Evolutionary conservation across 30 jellyfish, hydroid and myxozoan genomes (phyloP).

Genomic region (Aurelia coerulea): DNA sequence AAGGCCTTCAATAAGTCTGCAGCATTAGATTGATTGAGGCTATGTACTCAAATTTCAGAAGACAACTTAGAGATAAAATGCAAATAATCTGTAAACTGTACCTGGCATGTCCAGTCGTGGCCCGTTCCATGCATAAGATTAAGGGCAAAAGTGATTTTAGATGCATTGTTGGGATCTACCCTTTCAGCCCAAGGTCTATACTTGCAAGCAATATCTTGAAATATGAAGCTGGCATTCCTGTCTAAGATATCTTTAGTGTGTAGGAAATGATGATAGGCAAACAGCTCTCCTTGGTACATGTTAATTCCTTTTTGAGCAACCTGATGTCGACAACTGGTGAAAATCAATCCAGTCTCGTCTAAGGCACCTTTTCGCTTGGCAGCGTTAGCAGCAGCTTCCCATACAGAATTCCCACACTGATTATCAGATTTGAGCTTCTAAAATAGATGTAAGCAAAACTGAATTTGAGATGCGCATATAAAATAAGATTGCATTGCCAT

Average conservation of each 20-base stretch:
- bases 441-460: no score
- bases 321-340: constrained; percentile 17
- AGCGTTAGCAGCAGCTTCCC: constrained; percentile 26
- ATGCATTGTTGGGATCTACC: constrained; percentile 2
- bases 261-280: neutral
- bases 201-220: constrained; percentile 11
- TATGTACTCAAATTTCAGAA: no score
- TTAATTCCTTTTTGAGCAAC: constrained; percentile 19
- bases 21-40: no score
- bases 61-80: no score
- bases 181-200: constrained; percentile 10
- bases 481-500: no score
- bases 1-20: no score
- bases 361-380: neutral
- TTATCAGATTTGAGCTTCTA: constrained; percentile 6
- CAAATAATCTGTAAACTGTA: neutral
- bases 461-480: no score
- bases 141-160: no score
- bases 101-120: constrained; percentile 24
- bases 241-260: neutral
- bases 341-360: constrained; percentile 10
- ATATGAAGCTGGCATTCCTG: neutral
- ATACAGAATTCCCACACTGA: constrained; percentile 10
- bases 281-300: constrained; percentile 26
- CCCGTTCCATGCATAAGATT: constrained; percentile 21